A percentile compares a stretch with the other conserved stretches of the same genome.
phyloP scores from a whole-genome alignment of 2,113 vertebrate species.

The Cyanoderma ruficeps region DNA sequence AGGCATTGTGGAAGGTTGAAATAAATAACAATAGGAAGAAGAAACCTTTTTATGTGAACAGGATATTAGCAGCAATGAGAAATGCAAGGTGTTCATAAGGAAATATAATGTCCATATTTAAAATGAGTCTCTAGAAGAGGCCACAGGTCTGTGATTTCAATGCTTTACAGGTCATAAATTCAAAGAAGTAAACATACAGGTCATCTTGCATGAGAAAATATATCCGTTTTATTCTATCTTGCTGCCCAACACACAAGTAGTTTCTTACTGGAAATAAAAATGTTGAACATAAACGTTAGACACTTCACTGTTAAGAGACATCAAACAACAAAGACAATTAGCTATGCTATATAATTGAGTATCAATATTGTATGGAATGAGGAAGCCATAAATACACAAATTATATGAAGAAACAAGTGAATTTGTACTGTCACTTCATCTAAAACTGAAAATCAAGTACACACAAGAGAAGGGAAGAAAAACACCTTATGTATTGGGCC shows the following conservation, averaged over 20 bases:
- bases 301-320: neutral
- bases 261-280: neutral
- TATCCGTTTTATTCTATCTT: neutral
- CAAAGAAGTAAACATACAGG: neutral
- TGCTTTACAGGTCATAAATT: neutral
- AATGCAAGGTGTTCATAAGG: neutral
- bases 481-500: neutral
- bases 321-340: neutral
- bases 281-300: neutral
- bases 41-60: neutral
- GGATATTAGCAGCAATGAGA: neutral
- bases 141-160: neutral
- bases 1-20: neutral
- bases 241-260: neutral
- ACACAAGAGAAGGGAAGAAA: neutral
- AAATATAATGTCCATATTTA: neutral
- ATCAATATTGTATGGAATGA: neutral
- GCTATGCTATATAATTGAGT: neutral
- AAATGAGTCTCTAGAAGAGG: neutral
- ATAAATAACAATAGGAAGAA: neutral
- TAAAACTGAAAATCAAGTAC: neutral
- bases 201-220: neutral
- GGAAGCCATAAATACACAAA: neutral
- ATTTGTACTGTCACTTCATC: neutral
- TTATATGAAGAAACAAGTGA: neutral